Evolutionary conservation across 2,888 invertebrate genomes (phyloP).

Genomic region (Theretra japonica): DNA sequence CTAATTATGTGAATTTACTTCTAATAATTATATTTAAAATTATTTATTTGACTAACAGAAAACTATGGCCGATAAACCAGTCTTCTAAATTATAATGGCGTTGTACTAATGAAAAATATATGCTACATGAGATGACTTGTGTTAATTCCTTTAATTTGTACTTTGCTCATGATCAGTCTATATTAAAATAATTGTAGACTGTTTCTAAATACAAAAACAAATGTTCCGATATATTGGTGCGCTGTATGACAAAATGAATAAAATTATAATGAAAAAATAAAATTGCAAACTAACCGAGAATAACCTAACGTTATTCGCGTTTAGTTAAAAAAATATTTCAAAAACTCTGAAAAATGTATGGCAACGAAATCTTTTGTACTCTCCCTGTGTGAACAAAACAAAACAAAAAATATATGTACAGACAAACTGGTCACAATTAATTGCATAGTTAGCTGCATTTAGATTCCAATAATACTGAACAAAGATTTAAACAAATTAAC

Average conservation of each 20-base stretch:
- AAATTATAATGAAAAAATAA: neutral
- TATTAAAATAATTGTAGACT: too few species aligned
- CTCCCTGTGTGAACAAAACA: constrained; percentile 2
- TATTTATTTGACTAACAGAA: neutral
- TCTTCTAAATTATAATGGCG: too few species aligned
- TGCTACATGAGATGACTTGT: too few species aligned
- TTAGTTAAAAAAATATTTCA: constrained; percentile 3
- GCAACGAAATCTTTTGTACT: constrained; percentile 9
- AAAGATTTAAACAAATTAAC: constrained; percentile 35
- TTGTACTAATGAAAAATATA: too few species aligned
- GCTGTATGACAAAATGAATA: constrained; percentile 10
- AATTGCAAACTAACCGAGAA: neutral
- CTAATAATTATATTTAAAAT: neutral
- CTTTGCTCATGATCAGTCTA: too few species aligned
- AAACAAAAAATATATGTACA: constrained; percentile 2
- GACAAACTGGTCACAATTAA: constrained; percentile 19
- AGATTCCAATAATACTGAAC: constrained; percentile 36
- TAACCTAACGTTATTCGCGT: neutral
- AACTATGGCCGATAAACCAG: too few species aligned
- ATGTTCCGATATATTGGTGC: constrained; percentile 9
- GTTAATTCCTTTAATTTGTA: too few species aligned
- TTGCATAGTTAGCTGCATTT: constrained; percentile 45
- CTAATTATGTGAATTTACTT: neutral
- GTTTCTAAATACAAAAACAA: neutral
- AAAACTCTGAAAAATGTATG: neutral